phyloP scores from a whole-genome alignment of 2,797 vertebrate genomes.

The Malacoctenus gilli region DNA sequence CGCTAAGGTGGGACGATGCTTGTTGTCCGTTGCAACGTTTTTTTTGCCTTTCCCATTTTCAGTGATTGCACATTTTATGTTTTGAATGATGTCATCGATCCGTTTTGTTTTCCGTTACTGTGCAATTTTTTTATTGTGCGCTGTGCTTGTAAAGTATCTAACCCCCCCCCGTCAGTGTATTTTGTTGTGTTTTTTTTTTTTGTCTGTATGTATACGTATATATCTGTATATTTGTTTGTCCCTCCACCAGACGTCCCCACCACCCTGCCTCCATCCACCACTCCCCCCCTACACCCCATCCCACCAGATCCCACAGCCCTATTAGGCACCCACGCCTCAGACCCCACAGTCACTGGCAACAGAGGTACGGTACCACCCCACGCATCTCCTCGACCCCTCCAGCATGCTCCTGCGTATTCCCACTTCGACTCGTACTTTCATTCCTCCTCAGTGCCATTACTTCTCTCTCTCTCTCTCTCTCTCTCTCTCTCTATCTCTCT shows the following conservation, averaged over 20 bases:
- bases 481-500: too few relatives aligned
- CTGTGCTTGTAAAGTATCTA: conserved; percentile 18
- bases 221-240: conserved; percentile 80
- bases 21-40: too few relatives aligned
- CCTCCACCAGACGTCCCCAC: conserved; percentile 94
- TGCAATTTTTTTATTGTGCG: conserved; percentile 21
- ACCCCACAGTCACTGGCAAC: conserved; percentile 88
- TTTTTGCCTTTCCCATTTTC: conserved; percentile 13
- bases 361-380: conserved; percentile 91
- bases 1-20: too few relatives aligned
- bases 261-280: conserved; percentile 94
- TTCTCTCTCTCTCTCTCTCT: too few relatives aligned
- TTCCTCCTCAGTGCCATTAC: conserved; percentile 17
- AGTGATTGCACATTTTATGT: conserved; percentile 4
- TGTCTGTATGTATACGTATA: conserved; percentile 48
- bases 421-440: conserved; percentile 30
- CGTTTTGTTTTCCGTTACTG: conserved; percentile 40
- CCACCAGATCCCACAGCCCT: conserved; percentile 92
- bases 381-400: conserved; percentile 41
- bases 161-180: conserved; percentile 71
- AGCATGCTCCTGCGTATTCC: conserved; percentile 46
- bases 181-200: conserved; percentile 65
- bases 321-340: conserved; percentile 91
- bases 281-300: conserved; percentile 92
- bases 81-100: conserved; percentile 20